A percentile compares a stretch with the other conserved stretches of the same genome.
Conservation (phyloP, 2,797 vertebrate genomes). For the Amazona ochrocephala region DNA sequence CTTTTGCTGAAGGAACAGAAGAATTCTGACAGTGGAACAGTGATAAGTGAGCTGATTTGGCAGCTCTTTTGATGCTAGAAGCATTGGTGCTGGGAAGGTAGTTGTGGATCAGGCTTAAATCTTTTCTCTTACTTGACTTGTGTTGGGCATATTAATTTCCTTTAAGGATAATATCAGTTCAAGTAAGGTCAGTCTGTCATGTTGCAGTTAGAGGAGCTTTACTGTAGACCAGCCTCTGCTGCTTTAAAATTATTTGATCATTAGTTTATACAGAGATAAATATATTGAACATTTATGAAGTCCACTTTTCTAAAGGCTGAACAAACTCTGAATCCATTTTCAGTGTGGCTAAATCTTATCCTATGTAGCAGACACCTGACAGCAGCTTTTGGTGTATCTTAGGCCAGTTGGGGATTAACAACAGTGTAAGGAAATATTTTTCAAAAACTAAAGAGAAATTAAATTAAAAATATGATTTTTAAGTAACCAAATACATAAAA, state of each 20-base stretch:
- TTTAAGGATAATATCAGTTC: neutral
- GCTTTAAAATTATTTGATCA: conserved; percentile 8
- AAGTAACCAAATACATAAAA: neutral
- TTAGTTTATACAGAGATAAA: neutral
- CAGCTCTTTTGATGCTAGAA: neutral
- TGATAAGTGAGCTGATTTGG: neutral
- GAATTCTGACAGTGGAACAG: neutral
- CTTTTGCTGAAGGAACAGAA: neutral
- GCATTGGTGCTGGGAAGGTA: neutral
- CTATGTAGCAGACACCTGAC: neutral
- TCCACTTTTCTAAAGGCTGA: neutral
- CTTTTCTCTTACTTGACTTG: neutral
- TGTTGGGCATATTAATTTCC: neutral
- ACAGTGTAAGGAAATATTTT: neutral
- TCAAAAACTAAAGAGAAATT: neutral
- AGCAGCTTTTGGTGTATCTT: neutral
- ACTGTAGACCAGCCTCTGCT: neutral
- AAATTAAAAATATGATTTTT: neutral
- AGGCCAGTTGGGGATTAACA: neutral
- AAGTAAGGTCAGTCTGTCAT: neutral
- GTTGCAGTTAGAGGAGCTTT: neutral
- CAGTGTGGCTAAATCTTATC: neutral
- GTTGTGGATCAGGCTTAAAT: neutral
- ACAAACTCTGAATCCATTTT: neutral
- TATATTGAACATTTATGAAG: neutral